A percentile compares a stretch with the other conserved stretches of the same genome.
Evolutionary conservation across 2,113 vertebrate genomes (phyloP).

Genomic region (Daubentonia madagascariensis): DNA sequence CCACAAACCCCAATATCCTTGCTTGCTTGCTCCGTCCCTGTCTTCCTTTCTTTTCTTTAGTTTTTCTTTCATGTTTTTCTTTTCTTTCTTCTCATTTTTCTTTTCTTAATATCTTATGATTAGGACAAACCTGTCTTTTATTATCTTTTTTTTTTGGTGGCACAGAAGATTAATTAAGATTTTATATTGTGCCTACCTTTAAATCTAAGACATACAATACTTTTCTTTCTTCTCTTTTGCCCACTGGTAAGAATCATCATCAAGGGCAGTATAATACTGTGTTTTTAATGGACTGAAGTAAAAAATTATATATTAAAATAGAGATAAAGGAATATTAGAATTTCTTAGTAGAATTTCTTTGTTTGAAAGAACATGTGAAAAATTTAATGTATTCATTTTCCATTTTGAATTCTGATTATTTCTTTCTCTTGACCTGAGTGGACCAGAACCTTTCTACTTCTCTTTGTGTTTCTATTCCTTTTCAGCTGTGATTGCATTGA

Average conservation of each 20-base stretch:
- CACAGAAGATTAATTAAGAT: neutral
- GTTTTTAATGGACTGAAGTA: conserved; percentile 13
- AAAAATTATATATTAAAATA: conserved; percentile 59
- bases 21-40: neutral
- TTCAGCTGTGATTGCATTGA: neutral
- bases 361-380: conserved; percentile 10
- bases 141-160: neutral
- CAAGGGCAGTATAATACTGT: neutral
- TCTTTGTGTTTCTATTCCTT: neutral
- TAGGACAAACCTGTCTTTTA: neutral
- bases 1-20: neutral
- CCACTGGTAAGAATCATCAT: neutral
- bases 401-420: neutral
- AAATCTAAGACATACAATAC: neutral
- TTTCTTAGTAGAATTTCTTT: conserved; percentile 67
- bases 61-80: neutral
- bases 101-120: neutral
- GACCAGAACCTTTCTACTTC: neutral
- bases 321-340: conserved; percentile 20
- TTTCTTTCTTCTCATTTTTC: neutral
- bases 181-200: neutral
- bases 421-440: neutral
- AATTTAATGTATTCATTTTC: neutral
- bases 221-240: neutral
- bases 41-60: neutral